A percentile compares a stretch with the other conserved stretches of the same genome.
phyloP scores from a whole-genome alignment of 2,888 invertebrate genomes.

The Euplagia quadripunctaria region DNA sequence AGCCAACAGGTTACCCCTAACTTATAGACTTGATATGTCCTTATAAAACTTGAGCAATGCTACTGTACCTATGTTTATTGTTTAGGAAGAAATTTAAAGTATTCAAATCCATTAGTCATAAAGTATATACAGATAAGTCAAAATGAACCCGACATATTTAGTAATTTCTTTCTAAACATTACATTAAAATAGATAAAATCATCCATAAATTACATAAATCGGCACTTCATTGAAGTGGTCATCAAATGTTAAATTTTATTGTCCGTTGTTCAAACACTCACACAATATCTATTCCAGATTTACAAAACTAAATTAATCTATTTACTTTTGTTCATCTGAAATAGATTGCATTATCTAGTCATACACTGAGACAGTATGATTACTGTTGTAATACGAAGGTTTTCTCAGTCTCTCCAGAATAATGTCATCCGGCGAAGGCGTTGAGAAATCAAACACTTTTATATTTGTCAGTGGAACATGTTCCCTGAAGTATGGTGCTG shows the following conservation, averaged over 20 bases:
- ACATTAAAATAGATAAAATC: not conserved
- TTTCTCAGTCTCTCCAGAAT: conserved; percentile 67
- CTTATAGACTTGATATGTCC: not conserved
- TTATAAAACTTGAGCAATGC: not conserved
- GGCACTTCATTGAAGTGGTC: not conserved
- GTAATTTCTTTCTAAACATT: no score
- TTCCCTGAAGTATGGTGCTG: conserved; percentile 69
- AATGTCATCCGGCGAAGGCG: conserved; percentile 76
- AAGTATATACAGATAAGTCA: no score
- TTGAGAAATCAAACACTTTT: conserved; percentile 69
- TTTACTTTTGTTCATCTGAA: conserved; percentile 20
- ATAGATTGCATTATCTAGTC: conserved; percentile 25
- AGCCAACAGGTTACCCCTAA: not conserved
- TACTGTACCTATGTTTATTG: no score
- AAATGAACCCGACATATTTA: no score
- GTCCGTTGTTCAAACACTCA: not conserved
- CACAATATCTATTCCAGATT: conserved; percentile 14
- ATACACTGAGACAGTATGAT: conserved; percentile 7
- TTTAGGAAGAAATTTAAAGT: no score
- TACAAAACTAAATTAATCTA: not conserved
- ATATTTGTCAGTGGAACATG: conserved; percentile 39
- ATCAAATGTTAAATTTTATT: not conserved
- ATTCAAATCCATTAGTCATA: no score
- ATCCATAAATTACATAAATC: not conserved
- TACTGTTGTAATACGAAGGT: conserved; percentile 15